These are phyloP conservation scores for Caenorhabditis afra DNA, from an alignment of 2,888 invertebrate species.

Conservation along the genomic window DNA sequence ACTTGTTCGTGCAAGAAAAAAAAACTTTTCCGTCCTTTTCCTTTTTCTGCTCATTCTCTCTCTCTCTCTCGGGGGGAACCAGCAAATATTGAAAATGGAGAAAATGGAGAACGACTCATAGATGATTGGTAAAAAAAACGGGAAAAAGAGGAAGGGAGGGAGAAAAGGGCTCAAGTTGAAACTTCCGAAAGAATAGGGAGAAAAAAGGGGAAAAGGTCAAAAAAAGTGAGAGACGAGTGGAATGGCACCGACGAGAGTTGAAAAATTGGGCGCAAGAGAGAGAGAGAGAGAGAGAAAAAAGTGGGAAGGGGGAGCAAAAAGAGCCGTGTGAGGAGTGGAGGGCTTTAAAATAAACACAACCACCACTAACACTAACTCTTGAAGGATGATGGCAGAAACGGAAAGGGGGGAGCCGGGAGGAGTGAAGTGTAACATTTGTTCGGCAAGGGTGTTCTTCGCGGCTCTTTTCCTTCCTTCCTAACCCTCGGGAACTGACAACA, in stretches of 20 bases:
- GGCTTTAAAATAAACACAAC: constrained; percentile 55
- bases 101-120: background rate
- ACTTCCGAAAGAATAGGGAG: too few relatives aligned
- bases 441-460: constrained; percentile 30
- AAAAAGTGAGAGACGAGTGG: background rate
- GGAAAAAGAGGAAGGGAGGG: background rate
- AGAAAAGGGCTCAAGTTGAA: too few relatives aligned
- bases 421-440: constrained; percentile 49
- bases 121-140: background rate
- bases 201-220: background rate
- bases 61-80: background rate
- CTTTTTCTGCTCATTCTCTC: background rate
- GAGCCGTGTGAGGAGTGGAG: background rate
- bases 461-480: constrained; percentile 9
- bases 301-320: background rate
- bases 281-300: background rate
- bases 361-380: constrained; percentile 49
- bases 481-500: constrained; percentile 9
- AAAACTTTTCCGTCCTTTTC: background rate
- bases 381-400: constrained; percentile 26
- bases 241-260: background rate
- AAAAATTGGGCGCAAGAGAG: background rate
- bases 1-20: constrained; percentile 1
- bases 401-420: constrained; percentile 10
- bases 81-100: too few relatives aligned